phyloP scores from a whole-genome alignment of 2,888 invertebrate species.

The Axea sp. region DNA sequence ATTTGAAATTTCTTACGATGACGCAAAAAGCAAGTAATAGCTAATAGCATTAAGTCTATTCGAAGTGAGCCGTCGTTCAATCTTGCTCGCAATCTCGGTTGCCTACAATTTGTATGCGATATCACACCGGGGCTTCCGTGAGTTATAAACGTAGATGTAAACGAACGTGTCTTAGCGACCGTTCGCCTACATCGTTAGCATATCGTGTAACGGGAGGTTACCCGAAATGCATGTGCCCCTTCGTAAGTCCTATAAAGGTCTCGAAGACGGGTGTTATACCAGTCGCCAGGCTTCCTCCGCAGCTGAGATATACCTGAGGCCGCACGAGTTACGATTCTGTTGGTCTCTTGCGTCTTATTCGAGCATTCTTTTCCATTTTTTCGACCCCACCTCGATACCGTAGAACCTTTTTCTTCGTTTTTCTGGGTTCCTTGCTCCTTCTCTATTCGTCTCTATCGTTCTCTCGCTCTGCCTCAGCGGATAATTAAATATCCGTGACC shows the following conservation, averaged over 20 bases:
- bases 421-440: slow-evolving; percentile 34
- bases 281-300: slow-evolving; percentile 45
- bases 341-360: slow-evolving; percentile 56
- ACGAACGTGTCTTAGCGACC: slow-evolving; percentile 60
- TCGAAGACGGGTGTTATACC: slow-evolving; percentile 47
- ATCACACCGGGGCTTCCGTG: slow-evolving; percentile 70
- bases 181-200: slow-evolving; percentile 63
- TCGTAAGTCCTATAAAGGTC: slow-evolving; percentile 42
- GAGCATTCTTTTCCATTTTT: slow-evolving; percentile 47
- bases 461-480: slow-evolving; percentile 52
- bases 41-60: background rate
- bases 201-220: slow-evolving; percentile 59
- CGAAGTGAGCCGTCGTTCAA: slow-evolving; percentile 38
- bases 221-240: slow-evolving; percentile 53
- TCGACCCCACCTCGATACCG: slow-evolving; percentile 32
- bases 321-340: slow-evolving; percentile 68
- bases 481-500: slow-evolving; percentile 75
- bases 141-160: slow-evolving; percentile 71
- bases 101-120: slow-evolving; percentile 64
- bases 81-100: slow-evolving; percentile 48
- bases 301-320: slow-evolving; percentile 45
- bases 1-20: no score
- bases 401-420: slow-evolving; percentile 25
- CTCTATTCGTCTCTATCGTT: slow-evolving; percentile 20
- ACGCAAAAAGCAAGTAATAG: slow-evolving; percentile 5